These are phyloP conservation scores for Poeciliopsis gracilis DNA, from an alignment of 2,797 vertebrate species.

Conservation along the genomic window DNA sequence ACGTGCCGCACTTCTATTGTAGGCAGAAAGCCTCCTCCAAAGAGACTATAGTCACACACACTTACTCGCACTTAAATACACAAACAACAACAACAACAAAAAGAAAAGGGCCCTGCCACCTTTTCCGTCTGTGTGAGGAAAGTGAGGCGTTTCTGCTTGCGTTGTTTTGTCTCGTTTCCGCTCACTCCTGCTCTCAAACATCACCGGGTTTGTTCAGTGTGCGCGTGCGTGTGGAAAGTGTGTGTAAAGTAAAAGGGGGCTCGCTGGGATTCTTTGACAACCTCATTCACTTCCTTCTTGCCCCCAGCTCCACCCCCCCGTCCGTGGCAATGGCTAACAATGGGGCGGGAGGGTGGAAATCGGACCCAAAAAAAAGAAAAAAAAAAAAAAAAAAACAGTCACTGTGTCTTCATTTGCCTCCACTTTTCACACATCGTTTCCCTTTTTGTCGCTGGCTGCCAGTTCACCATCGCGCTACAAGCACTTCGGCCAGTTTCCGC, in stretches of 20 bases:
- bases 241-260: slow-evolving; percentile 35
- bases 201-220: slow-evolving; percentile 54
- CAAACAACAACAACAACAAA: slow-evolving; percentile 54
- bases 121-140: slow-evolving; percentile 59
- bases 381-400: slow-evolving; percentile 49
- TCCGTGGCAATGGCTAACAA: slow-evolving; percentile 67
- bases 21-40: slow-evolving; percentile 74
- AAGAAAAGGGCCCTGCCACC: slow-evolving; percentile 62
- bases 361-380: slow-evolving; percentile 34
- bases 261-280: slow-evolving; percentile 68
- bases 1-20: slow-evolving; percentile 71
- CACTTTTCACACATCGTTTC: slow-evolving; percentile 80
- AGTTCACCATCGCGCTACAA: slow-evolving; percentile 57
- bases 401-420: slow-evolving; percentile 81
- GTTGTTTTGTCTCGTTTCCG: slow-evolving; percentile 58
- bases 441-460: slow-evolving; percentile 71
- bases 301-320: slow-evolving; percentile 43
- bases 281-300: slow-evolving; percentile 69
- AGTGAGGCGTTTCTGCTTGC: slow-evolving; percentile 57
- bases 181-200: slow-evolving; percentile 63
- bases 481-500: slow-evolving; percentile 73
- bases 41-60: slow-evolving; percentile 62
- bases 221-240: slow-evolving; percentile 24
- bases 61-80: slow-evolving; percentile 55
- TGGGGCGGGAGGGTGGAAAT: slow-evolving; percentile 66